Evolutionary conservation across 1,140 invertebrate genomes (phyloP).

Genomic region (Drosophila lacertosa): DNA sequence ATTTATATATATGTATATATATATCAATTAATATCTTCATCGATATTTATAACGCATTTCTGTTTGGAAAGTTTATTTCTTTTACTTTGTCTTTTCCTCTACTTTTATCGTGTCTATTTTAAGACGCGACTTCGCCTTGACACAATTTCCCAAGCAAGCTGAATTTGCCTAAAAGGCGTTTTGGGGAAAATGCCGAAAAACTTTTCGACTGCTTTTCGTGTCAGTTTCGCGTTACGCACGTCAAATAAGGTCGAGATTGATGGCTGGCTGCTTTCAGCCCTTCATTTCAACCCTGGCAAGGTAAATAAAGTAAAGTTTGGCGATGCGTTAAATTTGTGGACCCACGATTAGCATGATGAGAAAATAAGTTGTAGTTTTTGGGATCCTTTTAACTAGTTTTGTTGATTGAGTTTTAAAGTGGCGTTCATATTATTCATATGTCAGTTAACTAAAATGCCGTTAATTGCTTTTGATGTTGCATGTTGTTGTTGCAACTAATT

Average conservation of each 20-base stretch:
- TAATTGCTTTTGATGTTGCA: slow-evolving; percentile 50
- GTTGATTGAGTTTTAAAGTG: slow-evolving; percentile 24
- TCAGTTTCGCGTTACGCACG: slow-evolving; percentile 45
- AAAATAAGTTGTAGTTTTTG: slow-evolving; percentile 8
- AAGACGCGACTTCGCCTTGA: slow-evolving; percentile 54
- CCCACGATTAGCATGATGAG: slow-evolving; percentile 25
- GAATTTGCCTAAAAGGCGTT: slow-evolving; percentile 31
- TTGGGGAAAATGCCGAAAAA: slow-evolving; percentile 20
- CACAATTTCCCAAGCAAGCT: slow-evolving; percentile 46
- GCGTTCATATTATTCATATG: background rate
- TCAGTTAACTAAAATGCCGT: slow-evolving; percentile 30
- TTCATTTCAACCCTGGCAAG: background rate
- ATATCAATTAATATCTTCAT: slow-evolving; percentile 51
- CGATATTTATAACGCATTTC: background rate
- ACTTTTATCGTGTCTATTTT: slow-evolving; percentile 58
- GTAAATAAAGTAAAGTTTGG: slow-evolving; percentile 9
- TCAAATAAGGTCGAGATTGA: slow-evolving; percentile 54
- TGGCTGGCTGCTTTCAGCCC: slow-evolving; percentile 6
- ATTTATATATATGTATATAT: background rate
- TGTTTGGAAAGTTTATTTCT: background rate
- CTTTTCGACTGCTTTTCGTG: slow-evolving; percentile 36
- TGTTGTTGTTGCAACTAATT: slow-evolving; percentile 45
- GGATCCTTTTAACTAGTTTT: background rate
- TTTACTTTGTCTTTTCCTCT: slow-evolving; percentile 59
- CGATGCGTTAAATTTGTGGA: slow-evolving; percentile 27